phyloP scores from a whole-genome alignment of 92 coral and sea anemone genomes.

The Epizoanthus scotinus region DNA sequence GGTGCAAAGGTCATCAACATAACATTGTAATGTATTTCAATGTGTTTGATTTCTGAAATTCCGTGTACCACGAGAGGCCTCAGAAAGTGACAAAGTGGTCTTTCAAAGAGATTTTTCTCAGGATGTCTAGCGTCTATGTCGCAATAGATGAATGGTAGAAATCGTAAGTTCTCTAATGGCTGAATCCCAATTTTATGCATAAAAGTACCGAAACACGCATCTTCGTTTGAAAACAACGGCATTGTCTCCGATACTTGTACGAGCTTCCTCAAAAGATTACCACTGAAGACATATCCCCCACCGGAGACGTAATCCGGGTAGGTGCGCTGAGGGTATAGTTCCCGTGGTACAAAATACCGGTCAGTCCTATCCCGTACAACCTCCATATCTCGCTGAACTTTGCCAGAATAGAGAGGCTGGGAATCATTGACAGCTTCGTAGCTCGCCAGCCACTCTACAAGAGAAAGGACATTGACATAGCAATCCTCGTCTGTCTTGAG shows the following conservation, averaged over 20 bases:
- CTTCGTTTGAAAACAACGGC: constrained; percentile 74
- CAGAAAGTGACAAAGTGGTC: constrained; percentile 77
- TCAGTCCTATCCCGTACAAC: constrained; percentile 63
- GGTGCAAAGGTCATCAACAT: constrained; percentile 68
- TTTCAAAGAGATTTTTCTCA: constrained; percentile 25
- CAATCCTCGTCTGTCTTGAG: constrained; percentile 89
- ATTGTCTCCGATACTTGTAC: constrained; percentile 43
- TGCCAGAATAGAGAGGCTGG: constrained; percentile 68
- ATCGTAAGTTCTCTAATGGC: constrained; percentile 52
- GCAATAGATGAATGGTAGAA: constrained; percentile 76
- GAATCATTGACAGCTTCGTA: constrained; percentile 57
- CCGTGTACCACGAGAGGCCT: constrained; percentile 79
- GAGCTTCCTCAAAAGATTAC: constrained; percentile 59
- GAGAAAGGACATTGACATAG: constrained; percentile 63
- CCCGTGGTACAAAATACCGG: constrained; percentile 66
- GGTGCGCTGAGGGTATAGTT: constrained; percentile 32
- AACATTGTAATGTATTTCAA: constrained; percentile 74
- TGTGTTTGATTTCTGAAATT: constrained; percentile 48
- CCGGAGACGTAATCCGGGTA: constrained; percentile 80
- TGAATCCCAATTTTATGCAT: constrained; percentile 55
- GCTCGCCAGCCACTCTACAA: constrained; percentile 68
- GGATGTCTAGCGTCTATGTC: constrained; percentile 36
- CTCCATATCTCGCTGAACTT: constrained; percentile 60
- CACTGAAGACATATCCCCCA: constrained; percentile 84
- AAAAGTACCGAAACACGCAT: constrained; percentile 75